These are phyloP conservation scores for Andrena praecox DNA, from an alignment of 2,888 invertebrate genomes.

Conservation along the genomic window DNA sequence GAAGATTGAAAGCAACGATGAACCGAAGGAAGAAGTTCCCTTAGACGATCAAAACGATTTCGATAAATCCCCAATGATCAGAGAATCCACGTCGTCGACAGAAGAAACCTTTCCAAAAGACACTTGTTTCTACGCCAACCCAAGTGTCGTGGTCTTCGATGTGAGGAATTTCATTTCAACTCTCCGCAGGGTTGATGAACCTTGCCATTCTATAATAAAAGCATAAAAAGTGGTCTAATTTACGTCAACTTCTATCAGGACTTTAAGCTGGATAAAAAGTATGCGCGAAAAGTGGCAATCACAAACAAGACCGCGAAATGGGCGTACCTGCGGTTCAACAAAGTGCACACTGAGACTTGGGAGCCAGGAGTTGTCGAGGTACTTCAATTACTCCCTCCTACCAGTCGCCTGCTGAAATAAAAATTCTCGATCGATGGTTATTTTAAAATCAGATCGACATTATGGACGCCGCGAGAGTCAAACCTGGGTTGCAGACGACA, in stretches of 20 bases:
- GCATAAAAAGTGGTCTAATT: background rate
- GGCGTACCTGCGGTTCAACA: conserved; percentile 64
- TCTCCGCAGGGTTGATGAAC: too few relatives aligned
- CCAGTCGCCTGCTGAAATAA: background rate
- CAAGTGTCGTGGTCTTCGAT: conserved; percentile 22
- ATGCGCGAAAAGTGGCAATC: conserved; percentile 55
- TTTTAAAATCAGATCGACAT: conserved; percentile 50
- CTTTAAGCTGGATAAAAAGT: conserved; percentile 10
- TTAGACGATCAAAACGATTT: background rate
- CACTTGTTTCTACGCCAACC: conserved; percentile 36
- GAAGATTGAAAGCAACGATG: background rate
- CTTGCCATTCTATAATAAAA: background rate
- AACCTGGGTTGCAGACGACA: conserved; percentile 56
- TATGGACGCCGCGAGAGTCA: conserved; percentile 57
- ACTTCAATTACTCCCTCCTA: background rate
- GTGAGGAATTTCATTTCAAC: conserved; percentile 6
- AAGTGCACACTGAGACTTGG: conserved; percentile 43
- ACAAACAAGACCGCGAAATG: conserved; percentile 56
- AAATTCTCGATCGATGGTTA: background rate
- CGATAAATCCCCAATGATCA: background rate
- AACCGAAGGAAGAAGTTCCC: background rate
- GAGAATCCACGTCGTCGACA: background rate
- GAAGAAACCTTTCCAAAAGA: conserved; percentile 26
- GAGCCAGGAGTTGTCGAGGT: conserved; percentile 58
- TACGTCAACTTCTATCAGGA: background rate